Evolutionary conservation across 1,140 invertebrate species (phyloP).

Genomic region (Drosophila ogumai): DNA sequence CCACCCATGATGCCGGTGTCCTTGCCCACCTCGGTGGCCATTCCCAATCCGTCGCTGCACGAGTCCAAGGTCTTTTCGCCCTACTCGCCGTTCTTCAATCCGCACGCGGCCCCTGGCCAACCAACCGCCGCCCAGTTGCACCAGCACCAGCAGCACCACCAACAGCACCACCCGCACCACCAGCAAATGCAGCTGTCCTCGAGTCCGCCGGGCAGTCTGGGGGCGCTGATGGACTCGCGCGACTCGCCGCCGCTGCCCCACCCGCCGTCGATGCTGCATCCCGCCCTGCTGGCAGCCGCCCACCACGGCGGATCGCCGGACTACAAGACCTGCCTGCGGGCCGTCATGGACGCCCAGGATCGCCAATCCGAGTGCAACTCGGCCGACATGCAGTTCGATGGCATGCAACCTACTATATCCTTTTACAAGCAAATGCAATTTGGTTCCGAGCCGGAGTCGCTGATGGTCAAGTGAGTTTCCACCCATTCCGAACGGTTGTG

Average conservation of each 20-base stretch:
- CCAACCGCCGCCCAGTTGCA: slow-evolving; percentile 83
- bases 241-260: slow-evolving; percentile 92
- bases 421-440: slow-evolving; percentile 88
- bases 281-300: slow-evolving; percentile 91
- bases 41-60: slow-evolving; percentile 97
- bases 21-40: slow-evolving; percentile 96
- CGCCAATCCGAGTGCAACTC: slow-evolving; percentile 95
- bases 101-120: slow-evolving; percentile 83
- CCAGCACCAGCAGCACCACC: slow-evolving; percentile 72
- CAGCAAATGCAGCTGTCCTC: slow-evolving; percentile 85
- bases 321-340: slow-evolving; percentile 88
- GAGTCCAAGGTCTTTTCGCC: slow-evolving; percentile 97
- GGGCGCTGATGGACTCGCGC: slow-evolving; percentile 89
- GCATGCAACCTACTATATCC: slow-evolving; percentile 97
- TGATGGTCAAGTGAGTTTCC: slow-evolving; percentile 82
- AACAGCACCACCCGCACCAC: slow-evolving; percentile 69
- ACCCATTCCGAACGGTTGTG: slow-evolving; percentile 38
- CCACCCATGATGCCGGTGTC: slow-evolving; percentile 88
- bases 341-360: slow-evolving; percentile 92
- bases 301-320: slow-evolving; percentile 91
- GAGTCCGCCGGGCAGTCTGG: slow-evolving; percentile 86
- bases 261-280: slow-evolving; percentile 91
- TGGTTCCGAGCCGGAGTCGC: slow-evolving; percentile 56
- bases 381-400: slow-evolving; percentile 93
- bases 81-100: slow-evolving; percentile 93